phyloP scores from a whole-genome alignment of 92 coral and sea anemone species.

The Phenganax stokvisi region DNA sequence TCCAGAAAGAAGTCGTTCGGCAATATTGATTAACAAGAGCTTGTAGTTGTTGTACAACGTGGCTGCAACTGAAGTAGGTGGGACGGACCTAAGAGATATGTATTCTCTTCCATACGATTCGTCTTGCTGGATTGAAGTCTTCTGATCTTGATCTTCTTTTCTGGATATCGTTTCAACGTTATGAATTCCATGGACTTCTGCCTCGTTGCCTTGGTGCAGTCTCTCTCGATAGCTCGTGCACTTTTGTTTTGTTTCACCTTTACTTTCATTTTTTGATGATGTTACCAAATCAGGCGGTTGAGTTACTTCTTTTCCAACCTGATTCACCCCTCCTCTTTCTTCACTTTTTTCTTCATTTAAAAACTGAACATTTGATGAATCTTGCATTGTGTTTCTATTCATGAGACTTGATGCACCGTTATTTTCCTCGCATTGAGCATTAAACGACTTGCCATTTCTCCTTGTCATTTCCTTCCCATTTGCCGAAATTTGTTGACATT shows the following conservation, averaged over 20 bases:
- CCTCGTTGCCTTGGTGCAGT: too few species aligned
- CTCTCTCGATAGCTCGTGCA: too few species aligned
- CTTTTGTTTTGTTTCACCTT: neutral
- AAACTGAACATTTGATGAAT: neutral
- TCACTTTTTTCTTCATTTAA: neutral
- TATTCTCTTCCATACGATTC: neutral
- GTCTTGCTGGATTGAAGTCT: neutral
- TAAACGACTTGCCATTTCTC: too few species aligned
- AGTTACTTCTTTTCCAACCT: too few species aligned
- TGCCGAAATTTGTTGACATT: too few species aligned
- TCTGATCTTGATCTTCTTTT: too few species aligned
- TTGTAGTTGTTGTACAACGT: slow-evolving; percentile 13
- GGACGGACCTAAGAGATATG: neutral
- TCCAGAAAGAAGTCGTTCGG: neutral
- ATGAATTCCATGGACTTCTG: too few species aligned
- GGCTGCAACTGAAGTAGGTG: neutral
- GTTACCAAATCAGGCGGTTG: neutral
- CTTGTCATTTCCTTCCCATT: too few species aligned
- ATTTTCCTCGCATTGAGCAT: too few species aligned
- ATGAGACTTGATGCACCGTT: too few species aligned
- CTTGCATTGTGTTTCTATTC: too few species aligned
- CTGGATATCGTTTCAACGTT: too few species aligned
- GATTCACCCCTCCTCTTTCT: neutral
- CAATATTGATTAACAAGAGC: neutral
- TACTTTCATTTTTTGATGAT: neutral